Percentiles rank a stretch among this genome's conserved stretches.
phyloP scores from a whole-genome alignment of 2,797 vertebrate species.

The Silurus aristotelis region DNA sequence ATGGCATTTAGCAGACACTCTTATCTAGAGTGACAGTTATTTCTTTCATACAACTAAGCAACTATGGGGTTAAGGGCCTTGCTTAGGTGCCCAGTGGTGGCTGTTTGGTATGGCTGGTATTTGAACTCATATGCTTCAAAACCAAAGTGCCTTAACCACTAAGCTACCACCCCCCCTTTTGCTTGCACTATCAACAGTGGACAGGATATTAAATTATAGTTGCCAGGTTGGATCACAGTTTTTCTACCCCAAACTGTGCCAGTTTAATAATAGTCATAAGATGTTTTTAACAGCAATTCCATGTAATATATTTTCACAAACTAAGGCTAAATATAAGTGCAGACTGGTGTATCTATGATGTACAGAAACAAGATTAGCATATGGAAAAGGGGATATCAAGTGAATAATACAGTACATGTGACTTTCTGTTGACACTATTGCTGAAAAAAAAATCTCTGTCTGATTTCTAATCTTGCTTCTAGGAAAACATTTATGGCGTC shows the following conservation, averaged over 20 bases:
- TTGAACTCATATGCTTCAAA: too few species aligned
- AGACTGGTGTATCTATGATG: neutral
- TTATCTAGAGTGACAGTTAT: too few species aligned
- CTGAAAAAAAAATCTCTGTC: neutral
- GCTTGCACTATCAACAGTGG: neutral
- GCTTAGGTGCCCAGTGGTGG: too few species aligned
- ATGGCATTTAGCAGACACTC: too few species aligned
- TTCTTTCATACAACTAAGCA: too few species aligned
- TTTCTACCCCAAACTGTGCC: neutral
- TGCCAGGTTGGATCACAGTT: neutral
- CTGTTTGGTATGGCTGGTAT: too few species aligned
- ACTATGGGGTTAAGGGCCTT: too few species aligned
- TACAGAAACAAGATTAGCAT: neutral
- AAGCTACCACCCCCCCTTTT: too few species aligned
- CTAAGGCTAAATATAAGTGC: neutral
- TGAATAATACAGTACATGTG: neutral
- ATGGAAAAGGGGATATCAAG: neutral
- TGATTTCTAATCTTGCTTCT: neutral
- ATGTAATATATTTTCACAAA: neutral
- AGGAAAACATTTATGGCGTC: neutral
- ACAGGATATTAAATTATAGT: neutral
- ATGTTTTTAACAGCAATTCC: neutral
- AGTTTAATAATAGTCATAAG: neutral
- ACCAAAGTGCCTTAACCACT: too few species aligned
- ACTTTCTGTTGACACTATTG: neutral